A percentile compares a stretch with the other conserved stretches of the same genome.
phyloP scores from a whole-genome alignment of 1,140 invertebrate genomes.

The Meteorus sp. region DNA sequence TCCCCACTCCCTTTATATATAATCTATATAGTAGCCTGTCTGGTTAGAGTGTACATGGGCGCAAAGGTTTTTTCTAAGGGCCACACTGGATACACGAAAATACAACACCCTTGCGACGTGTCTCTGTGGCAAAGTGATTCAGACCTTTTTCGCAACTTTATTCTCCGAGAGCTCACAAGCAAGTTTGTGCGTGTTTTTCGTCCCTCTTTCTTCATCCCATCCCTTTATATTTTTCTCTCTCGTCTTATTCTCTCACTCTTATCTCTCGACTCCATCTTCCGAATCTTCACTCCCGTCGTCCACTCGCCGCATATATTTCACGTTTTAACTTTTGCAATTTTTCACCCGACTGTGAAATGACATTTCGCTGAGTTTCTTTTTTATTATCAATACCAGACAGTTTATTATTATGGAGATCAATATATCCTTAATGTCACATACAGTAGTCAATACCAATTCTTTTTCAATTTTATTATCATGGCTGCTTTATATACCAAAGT shows the following conservation, averaged over 20 bases:
- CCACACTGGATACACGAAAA: slow-evolving; percentile 27
- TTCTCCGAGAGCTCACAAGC: not conserved
- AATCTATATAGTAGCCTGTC: not conserved
- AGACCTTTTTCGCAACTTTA: slow-evolving; percentile 23
- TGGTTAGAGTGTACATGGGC: not conserved
- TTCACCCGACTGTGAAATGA: slow-evolving; percentile 22
- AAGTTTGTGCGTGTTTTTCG: too few relatives aligned
- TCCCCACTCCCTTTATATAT: not conserved
- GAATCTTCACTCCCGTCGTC: not conserved
- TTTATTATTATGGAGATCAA: not conserved
- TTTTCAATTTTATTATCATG: not conserved
- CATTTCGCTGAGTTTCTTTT: slow-evolving; percentile 14
- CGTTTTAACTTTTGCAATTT: slow-evolving; percentile 22
- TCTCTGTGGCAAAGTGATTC: slow-evolving; percentile 28
- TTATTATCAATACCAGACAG: not conserved
- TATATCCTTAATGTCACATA: not conserved
- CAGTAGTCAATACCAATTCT: not conserved
- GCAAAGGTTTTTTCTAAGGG: slow-evolving; percentile 13
- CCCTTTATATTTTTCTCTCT: too few relatives aligned
- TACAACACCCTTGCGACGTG: slow-evolving; percentile 26
- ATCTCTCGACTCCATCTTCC: not conserved
- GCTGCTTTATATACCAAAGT: too few relatives aligned
- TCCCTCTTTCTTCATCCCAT: too few relatives aligned
- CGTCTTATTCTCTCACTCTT: too few relatives aligned
- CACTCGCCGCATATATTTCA: slow-evolving; percentile 27